Base-by-base conservation (phyloP, 2,797 vertebrate species). In the Brachyrhaphis roseni region DNA sequence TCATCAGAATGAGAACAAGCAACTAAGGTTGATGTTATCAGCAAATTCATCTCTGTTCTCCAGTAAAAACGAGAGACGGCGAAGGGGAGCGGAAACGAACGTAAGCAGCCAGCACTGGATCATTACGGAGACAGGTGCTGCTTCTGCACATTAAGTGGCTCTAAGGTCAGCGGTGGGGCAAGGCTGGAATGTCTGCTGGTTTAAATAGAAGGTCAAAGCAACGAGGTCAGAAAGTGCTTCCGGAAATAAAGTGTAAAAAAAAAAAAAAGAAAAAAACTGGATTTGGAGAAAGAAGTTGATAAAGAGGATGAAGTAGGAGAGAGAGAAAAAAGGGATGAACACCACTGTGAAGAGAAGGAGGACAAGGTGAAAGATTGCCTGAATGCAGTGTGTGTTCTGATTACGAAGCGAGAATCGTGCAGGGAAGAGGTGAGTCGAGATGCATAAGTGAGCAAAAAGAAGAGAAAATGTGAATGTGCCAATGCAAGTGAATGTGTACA, bases 31-130 rank as follows among this genome's bases (percentile, higher is more conserved):
- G 82, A 76, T 88, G 81, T 81, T 90, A 92, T 93, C 88, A 92
- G 92, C 88, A 88, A 84, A 88, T 93, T 90, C 82, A 86, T 90
- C 89, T 89, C 80, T 62, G 75, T 82, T 75, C 86, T 82, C 82
- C 84, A 83, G 78, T 53, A 23, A 78, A 83, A 86, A 53, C 74
- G 78, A 78, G 53, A 79, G 57, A 78, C 66, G 66, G 6, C 16
- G 39, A 82, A 72, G 78, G 80, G 75, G 74, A 75, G 74, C 43
- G 47, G 85, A 83, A 79, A 84, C 80, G 70, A 77, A 74, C 45
- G 51, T 28, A 80, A 86, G 85, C 81, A 80, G 76, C 8, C 74
- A 78, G 80, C 76, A 18, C 79, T 83, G 81, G 81, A 82, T 88
- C 85, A 89, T 89, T 86, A 88, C 45, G 53, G 78, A 86, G 89